Evolutionary conservation across 2,888 invertebrate genomes (phyloP).

Genomic region (Oxyteleia sp.): DNA sequence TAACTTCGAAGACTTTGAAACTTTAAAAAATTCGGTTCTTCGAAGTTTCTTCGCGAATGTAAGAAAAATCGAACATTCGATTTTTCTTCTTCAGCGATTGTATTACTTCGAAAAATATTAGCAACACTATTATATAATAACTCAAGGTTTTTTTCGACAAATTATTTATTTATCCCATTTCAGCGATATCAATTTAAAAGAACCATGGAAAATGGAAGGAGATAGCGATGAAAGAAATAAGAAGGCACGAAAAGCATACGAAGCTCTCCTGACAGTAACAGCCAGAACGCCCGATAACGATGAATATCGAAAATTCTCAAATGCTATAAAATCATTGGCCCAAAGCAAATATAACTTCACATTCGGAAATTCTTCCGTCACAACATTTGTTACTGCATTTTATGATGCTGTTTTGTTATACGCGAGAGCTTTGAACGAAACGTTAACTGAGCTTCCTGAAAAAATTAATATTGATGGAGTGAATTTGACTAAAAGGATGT

Average conservation of each 20-base stretch:
- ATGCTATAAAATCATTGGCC: constrained; percentile 91
- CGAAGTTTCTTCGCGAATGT: no score
- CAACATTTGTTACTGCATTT: constrained; percentile 97
- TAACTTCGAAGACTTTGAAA: no score
- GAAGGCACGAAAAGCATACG: constrained; percentile 94
- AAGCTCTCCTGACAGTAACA: constrained; percentile 95
- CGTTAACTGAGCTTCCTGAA: constrained; percentile 88
- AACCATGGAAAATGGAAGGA: constrained; percentile 95
- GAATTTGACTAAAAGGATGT: constrained; percentile 94
- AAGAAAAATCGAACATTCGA: no score
- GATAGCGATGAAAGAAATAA: constrained; percentile 94
- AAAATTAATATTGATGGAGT: constrained; percentile 91
- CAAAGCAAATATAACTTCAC: constrained; percentile 92
- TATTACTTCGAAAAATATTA: no score
- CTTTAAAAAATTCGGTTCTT: no score
- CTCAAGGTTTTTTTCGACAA: no score
- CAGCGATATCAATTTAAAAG: constrained; percentile 88
- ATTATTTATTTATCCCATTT: no score
- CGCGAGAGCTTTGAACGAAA: constrained; percentile 96
- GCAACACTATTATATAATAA: no score
- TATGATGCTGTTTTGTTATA: constrained; percentile 98
- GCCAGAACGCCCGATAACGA: constrained; percentile 93
- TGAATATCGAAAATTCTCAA: constrained; percentile 93
- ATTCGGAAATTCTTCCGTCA: constrained; percentile 93
- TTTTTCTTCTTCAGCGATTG: no score